A percentile compares a stretch with the other conserved stretches of the same genome.
phyloP scores from a whole-genome alignment of 1,140 invertebrate genomes.

The Whitmania pigra region DNA sequence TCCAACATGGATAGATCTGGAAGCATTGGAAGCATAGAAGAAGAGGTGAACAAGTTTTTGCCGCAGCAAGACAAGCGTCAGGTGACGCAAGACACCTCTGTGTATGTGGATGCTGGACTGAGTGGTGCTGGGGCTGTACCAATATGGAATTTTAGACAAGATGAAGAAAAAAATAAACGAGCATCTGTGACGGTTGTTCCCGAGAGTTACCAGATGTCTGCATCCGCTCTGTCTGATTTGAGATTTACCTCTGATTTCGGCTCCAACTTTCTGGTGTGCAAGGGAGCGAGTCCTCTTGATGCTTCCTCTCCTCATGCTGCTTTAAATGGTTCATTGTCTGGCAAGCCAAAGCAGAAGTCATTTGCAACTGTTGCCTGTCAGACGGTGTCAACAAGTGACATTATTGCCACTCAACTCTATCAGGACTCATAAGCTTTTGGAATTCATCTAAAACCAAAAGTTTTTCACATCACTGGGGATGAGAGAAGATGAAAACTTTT shows the following conservation, averaged over 20 bases:
- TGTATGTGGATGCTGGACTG: constrained; percentile 38
- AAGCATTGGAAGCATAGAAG: constrained; percentile 20
- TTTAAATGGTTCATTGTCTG: neutral
- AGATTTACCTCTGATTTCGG: constrained; percentile 16
- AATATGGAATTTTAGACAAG: constrained; percentile 40
- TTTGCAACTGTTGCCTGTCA: constrained; percentile 34
- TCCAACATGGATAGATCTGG: constrained; percentile 29
- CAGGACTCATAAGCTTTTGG: constrained; percentile 29
- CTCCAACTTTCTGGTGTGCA: constrained; percentile 10
- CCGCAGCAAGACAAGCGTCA: constrained; percentile 15
- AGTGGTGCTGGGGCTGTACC: constrained; percentile 39
- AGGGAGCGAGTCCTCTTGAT: neutral
- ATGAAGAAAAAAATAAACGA: constrained; percentile 34
- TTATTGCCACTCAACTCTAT: constrained; percentile 42
- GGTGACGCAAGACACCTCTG: constrained; percentile 16
- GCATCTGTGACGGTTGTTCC: constrained; percentile 40
- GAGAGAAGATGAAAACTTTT: too few species aligned
- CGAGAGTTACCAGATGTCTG: constrained; percentile 39
- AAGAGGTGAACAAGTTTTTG: constrained; percentile 22
- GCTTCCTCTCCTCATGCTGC: constrained; percentile 17
- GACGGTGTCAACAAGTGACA: constrained; percentile 42
- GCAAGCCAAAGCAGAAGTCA: constrained; percentile 12
- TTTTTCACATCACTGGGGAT: too few species aligned
- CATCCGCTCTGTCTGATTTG: constrained; percentile 36
- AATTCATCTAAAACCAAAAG: too few species aligned